These are phyloP conservation scores for Julus scandinavius DNA, from an alignment of 2,888 invertebrate genomes.

Conservation along the genomic window DNA sequence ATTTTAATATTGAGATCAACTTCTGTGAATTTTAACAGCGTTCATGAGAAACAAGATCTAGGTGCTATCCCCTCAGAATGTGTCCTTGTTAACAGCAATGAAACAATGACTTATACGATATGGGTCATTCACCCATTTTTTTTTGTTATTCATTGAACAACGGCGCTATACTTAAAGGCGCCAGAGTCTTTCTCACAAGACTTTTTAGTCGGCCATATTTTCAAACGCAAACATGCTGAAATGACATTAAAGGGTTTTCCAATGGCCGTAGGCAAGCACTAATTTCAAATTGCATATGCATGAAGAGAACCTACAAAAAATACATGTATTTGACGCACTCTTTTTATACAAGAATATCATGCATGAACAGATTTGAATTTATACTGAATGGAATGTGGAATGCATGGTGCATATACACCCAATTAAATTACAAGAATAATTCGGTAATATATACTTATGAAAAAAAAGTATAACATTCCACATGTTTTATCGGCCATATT, in stretches of 20 bases:
- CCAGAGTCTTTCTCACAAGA: neutral
- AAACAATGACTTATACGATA: constrained; percentile 18
- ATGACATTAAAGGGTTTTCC: neutral
- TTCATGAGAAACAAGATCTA: neutral
- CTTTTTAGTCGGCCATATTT: neutral
- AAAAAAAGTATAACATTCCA: too few relatives aligned
- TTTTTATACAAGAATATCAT: too few relatives aligned
- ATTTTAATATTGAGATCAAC: constrained; percentile 28
- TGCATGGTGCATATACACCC: neutral
- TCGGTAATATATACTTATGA: too few relatives aligned
- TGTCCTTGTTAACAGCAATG: constrained; percentile 10
- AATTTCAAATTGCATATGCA: too few relatives aligned
- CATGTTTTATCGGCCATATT: too few relatives aligned
- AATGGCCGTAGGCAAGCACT: neutral
- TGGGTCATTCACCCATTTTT: constrained; percentile 39
- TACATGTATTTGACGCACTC: too few relatives aligned
- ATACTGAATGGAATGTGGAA: neutral
- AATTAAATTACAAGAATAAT: too few relatives aligned
- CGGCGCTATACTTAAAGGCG: neutral
- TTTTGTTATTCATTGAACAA: neutral
- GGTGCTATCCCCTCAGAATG: neutral
- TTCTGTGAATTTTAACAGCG: neutral
- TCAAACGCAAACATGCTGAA: neutral
- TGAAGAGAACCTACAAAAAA: too few relatives aligned
- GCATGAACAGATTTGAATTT: too few relatives aligned